Base-by-base conservation (phyloP, 2,797 vertebrate species). In the Amphiprion clarkii region DNA sequence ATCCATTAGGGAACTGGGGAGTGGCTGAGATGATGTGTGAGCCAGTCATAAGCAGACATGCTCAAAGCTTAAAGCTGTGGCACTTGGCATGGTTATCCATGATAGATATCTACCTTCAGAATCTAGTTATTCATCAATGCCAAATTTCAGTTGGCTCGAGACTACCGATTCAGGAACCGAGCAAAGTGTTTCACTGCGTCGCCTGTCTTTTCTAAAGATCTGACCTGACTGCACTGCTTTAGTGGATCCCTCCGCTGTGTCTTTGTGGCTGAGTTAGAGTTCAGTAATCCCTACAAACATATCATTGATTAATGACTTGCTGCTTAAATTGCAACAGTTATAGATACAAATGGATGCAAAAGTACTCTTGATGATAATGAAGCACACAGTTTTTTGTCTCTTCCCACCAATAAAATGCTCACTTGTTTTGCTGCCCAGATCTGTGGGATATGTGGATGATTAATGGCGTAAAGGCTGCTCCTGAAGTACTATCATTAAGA, bases 121-220 rank as follows among this genome's bases (percentile, higher is more conserved):
- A 82, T 63, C 61, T 54, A 19, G 76, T 80, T 81, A 87, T 91
- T 91, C 78, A 92, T 92, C 90, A 90, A 64, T 79, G 87, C 78
- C 86, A 86, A 60, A 54, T 84, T 83, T 83, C 76, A 33, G 63
- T 71, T 74, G 67, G 74, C 77, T 71, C 2, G 1, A 72, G 72
- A 81, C 72, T 53, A 67, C 58, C 62, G 64, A 62, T 71, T 76
- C 56, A 68, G 64, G n/a, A 63, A 57, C 62, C 7, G 8, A 63
- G 70, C 55, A 33, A 63, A 81, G 61, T 40, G 40, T 64, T 65
- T 73, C 52, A 64, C 2, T 0, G 46, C 29, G 39, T 70, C 46
- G 60, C 40, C 23, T 33, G 13, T 57, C 33, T 56, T 55, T 66
- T 66, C 54, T 57, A 46, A 83, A 59, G 59, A 62, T 67, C 62